Evolutionary conservation across 1,140 invertebrate genomes (phyloP).

Genomic region (Aphaenogaster floridana): DNA sequence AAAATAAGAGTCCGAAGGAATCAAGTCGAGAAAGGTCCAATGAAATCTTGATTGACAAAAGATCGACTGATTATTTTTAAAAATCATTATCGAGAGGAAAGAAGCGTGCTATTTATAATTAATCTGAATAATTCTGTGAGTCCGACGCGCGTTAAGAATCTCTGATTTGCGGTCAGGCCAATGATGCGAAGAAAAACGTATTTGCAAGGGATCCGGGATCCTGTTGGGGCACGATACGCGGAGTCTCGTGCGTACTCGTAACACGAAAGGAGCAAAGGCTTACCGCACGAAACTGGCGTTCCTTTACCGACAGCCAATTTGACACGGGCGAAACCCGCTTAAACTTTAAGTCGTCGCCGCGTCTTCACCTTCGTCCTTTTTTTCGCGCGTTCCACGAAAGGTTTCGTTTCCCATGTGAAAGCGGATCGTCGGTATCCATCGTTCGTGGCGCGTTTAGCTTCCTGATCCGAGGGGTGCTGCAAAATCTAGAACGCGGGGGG

Average conservation of each 20-base stretch:
- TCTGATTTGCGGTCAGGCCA: not conserved
- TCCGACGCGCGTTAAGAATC: not conserved
- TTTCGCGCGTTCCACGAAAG: not conserved
- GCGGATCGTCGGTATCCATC: not conserved
- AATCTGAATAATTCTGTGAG: not conserved
- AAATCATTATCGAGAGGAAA: not conserved
- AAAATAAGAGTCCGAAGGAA: not conserved
- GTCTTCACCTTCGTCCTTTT: not conserved
- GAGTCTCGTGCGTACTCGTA: slow-evolving; percentile 2
- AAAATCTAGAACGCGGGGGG: not conserved
- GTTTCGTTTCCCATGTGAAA: not conserved
- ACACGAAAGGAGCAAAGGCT: slow-evolving; percentile 30
- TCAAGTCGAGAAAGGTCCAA: not conserved
- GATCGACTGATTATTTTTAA: not conserved
- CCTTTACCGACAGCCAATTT: slow-evolving; percentile 69
- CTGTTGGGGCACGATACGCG: not conserved
- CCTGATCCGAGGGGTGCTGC: not conserved
- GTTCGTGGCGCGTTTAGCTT: not conserved
- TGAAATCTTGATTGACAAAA: not conserved
- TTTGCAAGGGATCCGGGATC: not conserved
- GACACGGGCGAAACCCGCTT: slow-evolving; percentile 16
- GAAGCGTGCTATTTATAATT: not conserved
- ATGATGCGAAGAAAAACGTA: slow-evolving; percentile 2
- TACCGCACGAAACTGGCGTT: slow-evolving; percentile 58
- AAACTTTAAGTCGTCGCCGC: not conserved